A percentile compares a stretch with the other conserved stretches of the same genome.
Evolutionary conservation across 2,113 vertebrate species (phyloP).

Genomic region (Columbina picui): DNA sequence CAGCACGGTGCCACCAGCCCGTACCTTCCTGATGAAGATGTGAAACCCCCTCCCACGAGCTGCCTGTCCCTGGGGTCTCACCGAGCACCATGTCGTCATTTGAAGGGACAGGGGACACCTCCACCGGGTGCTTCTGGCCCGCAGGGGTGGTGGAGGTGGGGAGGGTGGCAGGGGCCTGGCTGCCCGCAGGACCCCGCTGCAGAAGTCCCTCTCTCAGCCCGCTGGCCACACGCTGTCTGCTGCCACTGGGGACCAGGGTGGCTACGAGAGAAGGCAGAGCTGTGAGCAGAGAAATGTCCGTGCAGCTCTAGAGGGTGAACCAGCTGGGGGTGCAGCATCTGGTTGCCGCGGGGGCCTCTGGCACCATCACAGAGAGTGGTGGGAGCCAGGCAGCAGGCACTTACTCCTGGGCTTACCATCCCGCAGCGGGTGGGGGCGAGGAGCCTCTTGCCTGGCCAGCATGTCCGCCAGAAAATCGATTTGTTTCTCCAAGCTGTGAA

Average conservation of each 20-base stretch:
- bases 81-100: slow-evolving; percentile 78
- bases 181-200: fast-evolving
- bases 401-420: slow-evolving; percentile 69
- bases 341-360: fast-evolving
- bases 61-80: slow-evolving; percentile 49
- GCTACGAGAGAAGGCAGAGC: not conserved
- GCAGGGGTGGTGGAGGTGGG: slow-evolving; percentile 26
- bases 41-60: not conserved
- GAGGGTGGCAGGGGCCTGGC: not conserved
- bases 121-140: slow-evolving; percentile 67
- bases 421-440: slow-evolving; percentile 21
- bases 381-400: not conserved
- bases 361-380: fast-evolving
- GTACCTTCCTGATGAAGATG: fast-evolving
- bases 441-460: slow-evolving; percentile 76
- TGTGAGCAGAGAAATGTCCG: fast-evolving
- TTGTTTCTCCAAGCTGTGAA: slow-evolving; percentile 83
- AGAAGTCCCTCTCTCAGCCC: not conserved
- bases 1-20: not conserved
- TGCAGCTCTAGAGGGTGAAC: not conserved
- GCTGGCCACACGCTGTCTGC: not conserved
- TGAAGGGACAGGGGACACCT: slow-evolving; percentile 49
- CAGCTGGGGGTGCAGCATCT: not conserved
- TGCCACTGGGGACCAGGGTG: not conserved
- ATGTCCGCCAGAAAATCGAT: slow-evolving; percentile 87